Base-by-base conservation (phyloP, 2,888 invertebrate genomes). In the Oligia latruncula region DNA sequence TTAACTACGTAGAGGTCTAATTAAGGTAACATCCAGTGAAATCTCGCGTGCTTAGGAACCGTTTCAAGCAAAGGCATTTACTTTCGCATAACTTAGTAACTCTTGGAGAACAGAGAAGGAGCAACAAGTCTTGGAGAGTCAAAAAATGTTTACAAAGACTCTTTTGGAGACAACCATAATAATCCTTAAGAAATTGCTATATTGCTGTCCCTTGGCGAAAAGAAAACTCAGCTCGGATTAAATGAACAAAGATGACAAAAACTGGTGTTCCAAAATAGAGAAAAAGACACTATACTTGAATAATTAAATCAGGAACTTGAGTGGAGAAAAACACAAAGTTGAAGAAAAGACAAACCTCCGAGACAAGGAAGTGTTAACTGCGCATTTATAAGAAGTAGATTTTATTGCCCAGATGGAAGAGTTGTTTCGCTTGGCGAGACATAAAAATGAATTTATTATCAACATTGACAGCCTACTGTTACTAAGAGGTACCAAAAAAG, bases 11-110 rank as follows among this genome's bases (percentile, higher is more conserved):
- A 83, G 72, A 81, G 78, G 77, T 77, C 88, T 93, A 94, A 94
- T 95, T 94, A 94, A 93, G 91, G 92, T 90, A 92, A 92, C 92
- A 91, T 90, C 88, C 90, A 92, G 92, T 93, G 93, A 94, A 94
- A 94, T 92, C 92, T 95, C 91, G 95, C 95, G 93, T 95, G 95
- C 85, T 90, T 84, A 89, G 91, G 89, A 89, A 90, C 91, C 90
- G 92, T 95, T 95, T 91, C 93, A 93, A 91, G 92, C 91, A 79
- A 83, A 89, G 86, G 86, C 86, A 84, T 90, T 90, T 88, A 77
- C 82, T 89, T 89, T 89, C 90, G 82, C 90, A 91, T 91, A 91
- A 91, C 91, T 90, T 78, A 80, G 81, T 80, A 83, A 88, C 85
- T 84, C 80, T 82, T 85, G 80, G 89, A 92, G 92, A 92, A 83